Base-by-base conservation (phyloP, 2,888 invertebrate species). In the Corythucha ciliata region DNA sequence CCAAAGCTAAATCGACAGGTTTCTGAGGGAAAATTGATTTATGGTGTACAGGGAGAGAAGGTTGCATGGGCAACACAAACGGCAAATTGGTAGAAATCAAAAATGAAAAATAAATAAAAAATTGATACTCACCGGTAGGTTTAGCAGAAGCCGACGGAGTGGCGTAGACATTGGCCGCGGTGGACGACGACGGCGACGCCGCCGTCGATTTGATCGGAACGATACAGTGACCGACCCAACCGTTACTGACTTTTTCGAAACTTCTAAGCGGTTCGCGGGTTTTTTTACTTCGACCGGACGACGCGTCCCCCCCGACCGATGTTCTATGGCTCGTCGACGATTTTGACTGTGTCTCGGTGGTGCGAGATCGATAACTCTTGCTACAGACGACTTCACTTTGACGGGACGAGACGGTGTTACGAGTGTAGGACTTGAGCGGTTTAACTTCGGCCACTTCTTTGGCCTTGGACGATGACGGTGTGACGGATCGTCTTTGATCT, bases 211-310 rank as follows among this genome's bases (percentile, higher is more conserved):
- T 55, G 20, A 47, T 22, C 2, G 55, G 52, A 24, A 53, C 50
- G 14, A 53, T 47, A 33, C 42, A 49, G 22, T 53, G 53, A 12
- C 56, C 56, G 5, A 57, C 55, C 57, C 57, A 57, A 7, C 57
- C 57, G 32, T 57, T 57, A 39, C 54, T 54, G 2, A 57, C 54
- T 27, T 57, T 57, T 22, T 57, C 57, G 34, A 57, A 57, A 27
- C 50, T 55, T 29, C 55, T 36, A 18, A 57, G 33, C 10, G 57
- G 57, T 41, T 57, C 57, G 26, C 46, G 39, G 2, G 40, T 21
- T 24, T 50, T 54, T 18, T 46, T 53, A 18, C 26, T 18, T 24
- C 22, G 16, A 34, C 7, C 48, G 14, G 5, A 6, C 47, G 8
- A 6, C 40, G 40, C 18, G 7, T 21, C 22, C n/a, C 18, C 22